Conservation (phyloP, 2,113 vertebrate genomes). For the Azemiops feae region DNA sequence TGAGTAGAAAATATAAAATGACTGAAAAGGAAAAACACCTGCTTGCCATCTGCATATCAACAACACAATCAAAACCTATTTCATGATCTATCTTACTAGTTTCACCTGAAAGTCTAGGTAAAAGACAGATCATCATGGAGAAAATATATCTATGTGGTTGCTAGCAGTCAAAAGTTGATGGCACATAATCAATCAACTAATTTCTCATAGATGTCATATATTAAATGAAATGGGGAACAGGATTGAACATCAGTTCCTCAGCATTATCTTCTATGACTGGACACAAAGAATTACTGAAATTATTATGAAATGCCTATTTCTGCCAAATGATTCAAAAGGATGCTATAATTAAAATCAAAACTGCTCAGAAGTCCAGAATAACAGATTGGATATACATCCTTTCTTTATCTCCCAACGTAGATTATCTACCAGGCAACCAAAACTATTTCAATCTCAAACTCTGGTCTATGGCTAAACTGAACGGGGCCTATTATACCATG, state of each 20-base stretch:
- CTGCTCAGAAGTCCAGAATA: neutral
- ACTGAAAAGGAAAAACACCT: neutral
- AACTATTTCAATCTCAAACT: neutral
- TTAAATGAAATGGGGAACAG: neutral
- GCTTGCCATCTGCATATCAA: neutral
- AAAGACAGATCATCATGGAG: neutral
- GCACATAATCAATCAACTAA: neutral
- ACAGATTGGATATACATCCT: neutral
- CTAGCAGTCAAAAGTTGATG: neutral
- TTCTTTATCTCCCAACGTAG: neutral
- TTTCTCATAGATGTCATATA: neutral
- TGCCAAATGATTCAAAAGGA: neutral
- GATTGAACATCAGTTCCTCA: neutral
- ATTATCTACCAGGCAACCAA: neutral
- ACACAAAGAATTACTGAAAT: neutral
- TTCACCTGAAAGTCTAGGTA: neutral
- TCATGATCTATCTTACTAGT: neutral
- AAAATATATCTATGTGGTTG: neutral
- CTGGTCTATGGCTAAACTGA: neutral
- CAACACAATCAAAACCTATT: neutral
- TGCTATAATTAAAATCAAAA: neutral
- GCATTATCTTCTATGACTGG: neutral
- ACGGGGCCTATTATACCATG: neutral
- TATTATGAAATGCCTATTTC: neutral
- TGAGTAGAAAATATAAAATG: neutral